Evolutionary conservation across 2,888 invertebrate genomes (phyloP).

Genomic region (Oegoconia quadripuncta): DNA sequence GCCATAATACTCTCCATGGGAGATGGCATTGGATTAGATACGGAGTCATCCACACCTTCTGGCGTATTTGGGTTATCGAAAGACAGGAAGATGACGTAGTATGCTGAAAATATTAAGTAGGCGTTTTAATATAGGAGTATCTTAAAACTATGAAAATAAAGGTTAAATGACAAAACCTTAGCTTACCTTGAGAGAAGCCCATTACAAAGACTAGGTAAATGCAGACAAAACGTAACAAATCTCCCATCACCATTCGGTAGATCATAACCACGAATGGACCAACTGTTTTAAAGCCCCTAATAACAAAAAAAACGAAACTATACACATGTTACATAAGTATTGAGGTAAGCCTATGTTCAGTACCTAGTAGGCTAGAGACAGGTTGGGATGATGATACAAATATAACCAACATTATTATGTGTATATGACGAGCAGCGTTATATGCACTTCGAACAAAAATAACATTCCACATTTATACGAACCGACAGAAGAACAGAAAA

Average conservation of each 20-base stretch:
- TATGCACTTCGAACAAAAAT: background rate
- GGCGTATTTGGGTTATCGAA: slow-evolving; percentile 91
- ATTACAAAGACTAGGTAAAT: slow-evolving; percentile 98
- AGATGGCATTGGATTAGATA: slow-evolving; percentile 92
- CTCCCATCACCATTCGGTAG: slow-evolving; percentile 98
- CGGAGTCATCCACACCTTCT: slow-evolving; percentile 89
- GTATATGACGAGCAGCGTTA: too few species aligned
- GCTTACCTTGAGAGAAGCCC: slow-evolving; percentile 96
- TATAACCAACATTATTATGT: too few species aligned
- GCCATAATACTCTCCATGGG: slow-evolving; percentile 97
- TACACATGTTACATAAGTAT: too few species aligned
- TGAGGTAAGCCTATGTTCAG: too few species aligned
- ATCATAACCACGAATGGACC: slow-evolving; percentile 99
- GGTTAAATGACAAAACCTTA: slow-evolving; percentile 40
- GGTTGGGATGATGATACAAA: too few species aligned
- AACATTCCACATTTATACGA: too few species aligned
- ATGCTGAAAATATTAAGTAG: slow-evolving; percentile 78
- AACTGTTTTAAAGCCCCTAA: slow-evolving; percentile 97
- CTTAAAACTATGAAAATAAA: background rate
- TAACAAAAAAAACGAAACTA: slow-evolving; percentile 9
- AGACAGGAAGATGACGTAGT: slow-evolving; percentile 93
- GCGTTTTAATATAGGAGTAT: background rate
- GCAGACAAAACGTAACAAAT: slow-evolving; percentile 95
- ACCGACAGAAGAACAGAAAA: slow-evolving; percentile 98
- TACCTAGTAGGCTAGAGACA: too few species aligned